phyloP scores from a whole-genome alignment of 2,888 invertebrate species.

The Dolichopus griseipennis region DNA sequence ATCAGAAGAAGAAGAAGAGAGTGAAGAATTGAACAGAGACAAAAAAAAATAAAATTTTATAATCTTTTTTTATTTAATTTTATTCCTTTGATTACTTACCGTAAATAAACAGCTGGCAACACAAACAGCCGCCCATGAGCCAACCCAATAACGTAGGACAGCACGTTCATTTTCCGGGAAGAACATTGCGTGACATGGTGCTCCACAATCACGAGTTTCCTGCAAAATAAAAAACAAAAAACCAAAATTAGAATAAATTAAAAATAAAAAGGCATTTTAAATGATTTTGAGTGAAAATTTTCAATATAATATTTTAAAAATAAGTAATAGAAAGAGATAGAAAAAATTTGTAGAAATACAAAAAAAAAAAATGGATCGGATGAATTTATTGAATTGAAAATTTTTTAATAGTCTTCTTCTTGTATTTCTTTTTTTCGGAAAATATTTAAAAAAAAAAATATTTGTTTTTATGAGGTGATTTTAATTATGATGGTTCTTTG shows the following conservation, averaged over 20 bases:
- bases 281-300: neutral
- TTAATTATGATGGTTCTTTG: too few relatives aligned
- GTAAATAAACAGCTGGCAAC: slow-evolving; percentile 86
- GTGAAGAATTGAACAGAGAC: neutral
- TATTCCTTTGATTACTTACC: slow-evolving; percentile 33
- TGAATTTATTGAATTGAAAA: too few relatives aligned
- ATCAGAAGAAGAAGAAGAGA: too few relatives aligned
- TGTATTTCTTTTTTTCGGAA: too few relatives aligned
- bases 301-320: neutral
- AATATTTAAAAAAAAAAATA: too few relatives aligned
- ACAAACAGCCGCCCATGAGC: slow-evolving; percentile 86
- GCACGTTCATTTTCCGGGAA: slow-evolving; percentile 72
- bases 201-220: slow-evolving; percentile 65
- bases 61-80: slow-evolving; percentile 13
- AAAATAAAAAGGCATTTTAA: neutral
- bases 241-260: neutral
- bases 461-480: too few relatives aligned
- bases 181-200: slow-evolving; percentile 89
- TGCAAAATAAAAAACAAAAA: slow-evolving; percentile 25
- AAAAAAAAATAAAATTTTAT: neutral
- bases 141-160: slow-evolving; percentile 85
- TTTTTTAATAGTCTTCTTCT: too few relatives aligned
- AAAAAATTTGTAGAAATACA: neutral
- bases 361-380: neutral
- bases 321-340: neutral